Conservation (phyloP, 1,140 invertebrate genomes). For the Pissodes strobi region DNA sequence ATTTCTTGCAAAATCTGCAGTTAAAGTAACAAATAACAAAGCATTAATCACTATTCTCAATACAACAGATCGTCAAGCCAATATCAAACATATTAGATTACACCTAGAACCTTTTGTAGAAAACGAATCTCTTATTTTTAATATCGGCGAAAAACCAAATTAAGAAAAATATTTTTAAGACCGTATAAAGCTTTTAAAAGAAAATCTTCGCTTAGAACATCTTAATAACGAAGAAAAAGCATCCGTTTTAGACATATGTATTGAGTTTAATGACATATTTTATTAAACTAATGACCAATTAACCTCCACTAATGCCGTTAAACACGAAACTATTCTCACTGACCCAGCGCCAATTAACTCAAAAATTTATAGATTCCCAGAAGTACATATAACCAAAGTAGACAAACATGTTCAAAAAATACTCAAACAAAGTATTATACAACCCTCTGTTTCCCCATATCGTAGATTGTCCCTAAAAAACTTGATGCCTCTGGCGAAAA, state of each 20-base stretch:
- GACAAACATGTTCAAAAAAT: constrained; percentile 55
- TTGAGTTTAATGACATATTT: constrained; percentile 43
- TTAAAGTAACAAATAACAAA: constrained; percentile 21
- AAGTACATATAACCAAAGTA: constrained; percentile 54
- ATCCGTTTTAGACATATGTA: constrained; percentile 20
- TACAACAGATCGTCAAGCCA: constrained; percentile 2
- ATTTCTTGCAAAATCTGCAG: constrained; percentile 25
- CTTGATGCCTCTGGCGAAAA: constrained; percentile 42
- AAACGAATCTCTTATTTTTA: neutral
- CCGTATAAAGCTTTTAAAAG: constrained; percentile 11
- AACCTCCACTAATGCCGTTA: constrained; percentile 32
- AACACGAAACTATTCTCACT: constrained; percentile 46
- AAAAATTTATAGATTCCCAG: constrained; percentile 51
- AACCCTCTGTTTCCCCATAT: constrained; percentile 44
- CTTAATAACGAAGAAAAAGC: constrained; percentile 39
- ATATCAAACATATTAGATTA: constrained; percentile 6
- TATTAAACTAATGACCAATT: constrained; percentile 36
- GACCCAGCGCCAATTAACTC: constrained; percentile 39
- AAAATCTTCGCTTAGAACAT: constrained; percentile 34
- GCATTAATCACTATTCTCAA: constrained; percentile 38
- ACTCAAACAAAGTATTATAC: constrained; percentile 54
- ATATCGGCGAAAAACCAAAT: neutral
- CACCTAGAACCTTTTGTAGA: constrained; percentile 21
- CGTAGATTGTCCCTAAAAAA: constrained; percentile 48
- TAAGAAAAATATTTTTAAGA: neutral